Base-by-base conservation (phyloP, 2,888 invertebrate species). In the Macropis europaea region DNA sequence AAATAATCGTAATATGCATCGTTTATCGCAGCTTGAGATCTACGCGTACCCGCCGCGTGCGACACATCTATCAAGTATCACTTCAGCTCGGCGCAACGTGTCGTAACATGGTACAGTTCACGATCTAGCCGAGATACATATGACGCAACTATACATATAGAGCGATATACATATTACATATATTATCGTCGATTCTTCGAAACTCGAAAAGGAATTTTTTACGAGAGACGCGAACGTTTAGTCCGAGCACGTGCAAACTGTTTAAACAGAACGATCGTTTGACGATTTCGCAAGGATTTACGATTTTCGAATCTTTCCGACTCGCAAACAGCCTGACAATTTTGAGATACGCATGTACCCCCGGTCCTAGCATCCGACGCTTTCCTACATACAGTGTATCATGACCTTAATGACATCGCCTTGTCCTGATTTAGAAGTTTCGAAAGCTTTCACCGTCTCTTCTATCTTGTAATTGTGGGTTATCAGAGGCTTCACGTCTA, bases 381-480 rank as follows among this genome's bases (percentile, higher is more conserved):
- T 36, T 17, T 5, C 28, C 54, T 76, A 81, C 79, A 91, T 90
- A 70, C 93, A 93, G 87, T 97, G 95, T 62, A 97, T 97, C 93
- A 97, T 95, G 81, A 97, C 95, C 91, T 98, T 98, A 84, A 98
- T 95, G 0, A 95, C 93, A 66, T 93, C 92, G 72, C 94, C 95
- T 50, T 92, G 90, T 1, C 95, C 95, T 52, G 93, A 93, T 73
- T 93, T 94, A 0, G 97, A 94, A 3, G 94, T 94, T 84, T 97
- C 94, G 90, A 98, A 98, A 0, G 98, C 98, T 85, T 95, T 91
- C 5, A 93, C 84, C 0, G 96, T 94, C 57, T 97, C 94, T 81
- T 95, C 95, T 11, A 97, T 90, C 72, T 91, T 91, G 90, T 93
- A 97, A 88, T 95, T 94, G 90, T 97, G 97, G 0, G 97, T 96